A percentile compares a stretch with the other conserved stretches of the same genome.
Conservation (phyloP, 2,888 invertebrate species). For the Rosalia funebris region DNA sequence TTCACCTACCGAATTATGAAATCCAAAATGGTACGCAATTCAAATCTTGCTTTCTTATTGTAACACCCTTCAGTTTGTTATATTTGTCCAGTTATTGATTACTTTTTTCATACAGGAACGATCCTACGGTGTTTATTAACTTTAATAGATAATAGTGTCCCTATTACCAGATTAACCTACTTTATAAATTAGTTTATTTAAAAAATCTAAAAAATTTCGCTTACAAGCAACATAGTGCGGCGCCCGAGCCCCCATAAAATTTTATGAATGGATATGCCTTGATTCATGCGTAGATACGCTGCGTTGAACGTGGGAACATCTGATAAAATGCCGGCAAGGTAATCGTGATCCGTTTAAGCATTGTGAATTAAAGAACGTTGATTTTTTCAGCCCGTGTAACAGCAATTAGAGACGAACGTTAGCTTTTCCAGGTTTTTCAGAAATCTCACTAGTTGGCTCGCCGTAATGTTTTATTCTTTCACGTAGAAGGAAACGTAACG, state of each 20-base stretch:
- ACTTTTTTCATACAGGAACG: too few relatives aligned
- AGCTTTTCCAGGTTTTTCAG: slow-evolving; percentile 44
- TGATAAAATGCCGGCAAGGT: slow-evolving; percentile 40
- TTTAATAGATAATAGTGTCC: too few relatives aligned
- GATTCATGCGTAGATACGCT: slow-evolving; percentile 41
- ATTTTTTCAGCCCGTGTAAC: slow-evolving; percentile 32
- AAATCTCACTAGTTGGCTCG: slow-evolving; percentile 41
- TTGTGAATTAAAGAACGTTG: slow-evolving; percentile 36
- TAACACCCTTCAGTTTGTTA: too few relatives aligned
- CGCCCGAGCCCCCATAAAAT: slow-evolving; percentile 18
- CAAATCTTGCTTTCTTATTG: too few relatives aligned
- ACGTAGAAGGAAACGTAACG: slow-evolving; percentile 54
- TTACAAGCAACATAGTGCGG: too few relatives aligned
- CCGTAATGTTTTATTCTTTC: slow-evolving; percentile 46
- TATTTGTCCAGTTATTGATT: too few relatives aligned
- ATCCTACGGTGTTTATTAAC: too few relatives aligned
- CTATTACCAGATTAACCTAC: too few relatives aligned
- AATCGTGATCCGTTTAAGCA: slow-evolving; percentile 39
- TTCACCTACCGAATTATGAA: too few relatives aligned
- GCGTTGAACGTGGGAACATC: slow-evolving; percentile 50
- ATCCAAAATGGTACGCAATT: too few relatives aligned
- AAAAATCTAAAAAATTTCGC: too few relatives aligned
- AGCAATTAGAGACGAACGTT: slow-evolving; percentile 43
- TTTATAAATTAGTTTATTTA: too few relatives aligned
- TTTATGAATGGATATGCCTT: slow-evolving; percentile 22